Evolutionary conservation across 2,113 vertebrate species (phyloP), one percentile per base, ranked within the genome.

Genomic region (Mellivora capensis): DNA sequence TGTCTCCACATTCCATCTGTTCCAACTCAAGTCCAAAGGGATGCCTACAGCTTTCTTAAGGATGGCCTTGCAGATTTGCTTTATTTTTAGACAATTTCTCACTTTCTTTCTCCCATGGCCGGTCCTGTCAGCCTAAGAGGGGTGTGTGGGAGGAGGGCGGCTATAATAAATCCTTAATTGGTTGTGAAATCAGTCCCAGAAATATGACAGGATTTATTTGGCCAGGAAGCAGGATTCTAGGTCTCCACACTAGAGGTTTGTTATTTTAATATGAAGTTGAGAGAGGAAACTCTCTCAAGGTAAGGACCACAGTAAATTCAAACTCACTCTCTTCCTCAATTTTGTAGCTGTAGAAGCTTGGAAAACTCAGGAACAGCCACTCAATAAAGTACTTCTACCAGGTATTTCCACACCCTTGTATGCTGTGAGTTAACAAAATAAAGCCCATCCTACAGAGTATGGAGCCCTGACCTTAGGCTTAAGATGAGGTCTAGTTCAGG

Each of bases 91-190:
- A 91, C 3, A 76, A 62, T 96, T 86, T 96, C 74, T 90, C 93
- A 79, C 91, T 83, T 90, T 82, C 44, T 74, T 96, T 87, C 95
- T 93, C 76, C 54, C 49, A 13, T 61, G 64, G 76, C 89, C 86
- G 61, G 89, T 82, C 18, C 87, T 95, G 44, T 94, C 69, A 82
- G 49, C 92, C n/a, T 6, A 3, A 82, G 57, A 81, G 80, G 79
- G 72, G 88, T 72, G 52, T 89, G 29, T 90, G 29, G 42, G 79
- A 59, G 57, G 69, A 94, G 61, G 71, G 95, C 96, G 52, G 72
- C 87, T 95, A 93, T 96, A 93, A 95, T 96, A 98, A 97, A 89
- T 88, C 90, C 96, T 98, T 98, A 98, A 98, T 98, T 97, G 97
- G 77, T 81, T 97, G 61, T 94, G 98, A 98, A 96, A 97, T 96